Percentiles rank a stretch among this genome's conserved stretches.
Evolutionary conservation across 1,140 invertebrate genomes (phyloP).

Genomic region (Gonatopus flavifemur): DNA sequence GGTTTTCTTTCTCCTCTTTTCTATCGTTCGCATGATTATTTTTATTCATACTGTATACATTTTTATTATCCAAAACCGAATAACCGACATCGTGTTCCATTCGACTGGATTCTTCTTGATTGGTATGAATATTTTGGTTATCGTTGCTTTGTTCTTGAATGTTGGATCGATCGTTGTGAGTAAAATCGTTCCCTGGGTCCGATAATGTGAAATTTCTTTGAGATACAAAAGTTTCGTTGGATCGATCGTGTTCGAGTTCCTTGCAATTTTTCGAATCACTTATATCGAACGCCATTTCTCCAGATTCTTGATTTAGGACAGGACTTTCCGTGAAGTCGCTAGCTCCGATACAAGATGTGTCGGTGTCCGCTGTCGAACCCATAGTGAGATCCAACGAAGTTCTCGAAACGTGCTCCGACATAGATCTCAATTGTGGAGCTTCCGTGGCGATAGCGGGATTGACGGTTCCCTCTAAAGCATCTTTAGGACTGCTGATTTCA

Average conservation of each 20-base stretch:
- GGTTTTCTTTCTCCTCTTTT: conserved; percentile 23
- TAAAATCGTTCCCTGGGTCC: conserved; percentile 8
- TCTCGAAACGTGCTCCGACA: conserved; percentile 43
- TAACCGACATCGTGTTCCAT: conserved; percentile 22
- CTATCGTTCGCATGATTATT: conserved; percentile 32
- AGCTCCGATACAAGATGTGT: conserved; percentile 43
- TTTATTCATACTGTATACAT: conserved; percentile 30
- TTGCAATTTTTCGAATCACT: conserved; percentile 24
- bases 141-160: conserved; percentile 26
- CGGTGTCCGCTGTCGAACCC: conserved; percentile 43
- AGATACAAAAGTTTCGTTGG: neutral
- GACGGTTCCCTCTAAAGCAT: conserved; percentile 35
- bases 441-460: conserved; percentile 43
- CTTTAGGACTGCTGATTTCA: conserved; percentile 42
- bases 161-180: neutral
- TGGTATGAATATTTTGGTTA: conserved; percentile 22
- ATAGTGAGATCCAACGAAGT: conserved; percentile 47
- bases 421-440: conserved; percentile 31
- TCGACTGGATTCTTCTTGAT: conserved; percentile 15
- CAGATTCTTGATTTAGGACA: conserved; percentile 32
- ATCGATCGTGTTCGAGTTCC: neutral
- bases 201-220: conserved; percentile 7
- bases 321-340: conserved; percentile 45
- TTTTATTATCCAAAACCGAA: conserved; percentile 33
- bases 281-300: conserved; percentile 32